Evolutionary conservation across 2,797 vertebrate species (phyloP).

Genomic region (Sebastes matsubarae): DNA sequence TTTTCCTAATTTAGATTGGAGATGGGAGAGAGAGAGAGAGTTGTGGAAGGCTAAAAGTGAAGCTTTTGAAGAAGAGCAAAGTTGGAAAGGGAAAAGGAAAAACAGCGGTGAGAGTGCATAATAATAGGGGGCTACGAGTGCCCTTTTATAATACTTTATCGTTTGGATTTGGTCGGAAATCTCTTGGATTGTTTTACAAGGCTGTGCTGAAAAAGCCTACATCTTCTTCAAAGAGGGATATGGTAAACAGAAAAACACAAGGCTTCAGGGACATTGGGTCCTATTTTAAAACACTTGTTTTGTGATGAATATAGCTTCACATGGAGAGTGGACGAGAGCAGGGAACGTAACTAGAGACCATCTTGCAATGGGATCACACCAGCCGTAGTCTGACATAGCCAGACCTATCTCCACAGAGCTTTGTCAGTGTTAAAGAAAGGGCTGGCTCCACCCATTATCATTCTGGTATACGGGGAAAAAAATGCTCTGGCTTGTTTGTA

Average conservation of each 20-base stretch:
- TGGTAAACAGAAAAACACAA: background rate
- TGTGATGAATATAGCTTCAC: background rate
- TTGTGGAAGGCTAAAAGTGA: background rate
- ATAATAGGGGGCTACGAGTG: background rate
- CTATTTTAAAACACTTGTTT: background rate
- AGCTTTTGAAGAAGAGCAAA: background rate
- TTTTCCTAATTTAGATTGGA: slow-evolving; percentile 44
- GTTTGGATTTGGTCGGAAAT: background rate
- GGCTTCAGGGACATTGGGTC: background rate
- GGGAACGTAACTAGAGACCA: background rate
- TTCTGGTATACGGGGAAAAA: no score
- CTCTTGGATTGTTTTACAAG: background rate
- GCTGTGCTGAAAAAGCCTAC: background rate
- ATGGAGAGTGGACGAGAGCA: background rate
- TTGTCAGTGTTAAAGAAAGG: background rate
- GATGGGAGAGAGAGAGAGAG: background rate
- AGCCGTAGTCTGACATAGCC: accelerated
- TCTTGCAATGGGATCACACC: background rate
- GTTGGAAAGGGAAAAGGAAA: background rate
- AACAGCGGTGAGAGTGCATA: background rate
- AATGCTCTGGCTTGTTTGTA: no score
- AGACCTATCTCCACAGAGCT: background rate
- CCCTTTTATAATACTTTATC: background rate
- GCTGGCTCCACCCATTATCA: no score
- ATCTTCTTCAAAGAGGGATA: background rate